Base-by-base conservation (phyloP, 2,797 vertebrate genomes). In the Anabas testudineus region DNA sequence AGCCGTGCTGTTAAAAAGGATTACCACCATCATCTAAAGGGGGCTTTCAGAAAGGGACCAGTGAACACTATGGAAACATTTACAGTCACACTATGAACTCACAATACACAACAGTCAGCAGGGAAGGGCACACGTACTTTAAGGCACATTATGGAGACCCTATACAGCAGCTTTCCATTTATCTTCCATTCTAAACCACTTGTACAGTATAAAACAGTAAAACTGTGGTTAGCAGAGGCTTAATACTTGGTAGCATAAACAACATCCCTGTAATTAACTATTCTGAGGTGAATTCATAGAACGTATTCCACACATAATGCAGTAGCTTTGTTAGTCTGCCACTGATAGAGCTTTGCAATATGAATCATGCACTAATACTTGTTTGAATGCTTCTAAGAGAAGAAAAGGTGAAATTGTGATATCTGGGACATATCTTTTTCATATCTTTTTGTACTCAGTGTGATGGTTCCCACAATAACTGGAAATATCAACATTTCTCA, bases 1-100 rank as follows among this genome's bases (percentile, higher is more conserved):
- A 65, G n/a, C 28, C 72, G 66, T 36, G 64, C 68, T 77, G 74
- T 56, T 80, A 37, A 67, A 71, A 67, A 53, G 49, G 80, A 86
- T 80, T 78, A 46, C 47, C 37, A 46, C 21, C 55, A 65, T 74
- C 65, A 73, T 83, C 32, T 39, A 46, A 60, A 42, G 46, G 49
- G 9, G 55, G 32, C 42, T 30, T 28, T 53, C 10, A 43, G n/a
- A 74, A 49, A 26, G 58, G 47, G 41, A 24, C 54, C 67, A 54
- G 19, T 58, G 52, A 73, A 47, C 10, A 67, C 60, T 47, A 39
- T 53, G 64, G 55, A 30, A 66, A 62, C 42, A 65, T 46, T 55
- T 32, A 58, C 46, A 57, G 45, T 53, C 48, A 70, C 49, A 68
- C 47, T 14, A 12, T 28, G 26, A 56, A 66, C 32, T 76, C 55